Percentiles rank a stretch among this genome's conserved stretches.
These are phyloP conservation scores for Formica selysi DNA, from an alignment of 1,140 invertebrate genomes.

Conservation along the genomic window DNA sequence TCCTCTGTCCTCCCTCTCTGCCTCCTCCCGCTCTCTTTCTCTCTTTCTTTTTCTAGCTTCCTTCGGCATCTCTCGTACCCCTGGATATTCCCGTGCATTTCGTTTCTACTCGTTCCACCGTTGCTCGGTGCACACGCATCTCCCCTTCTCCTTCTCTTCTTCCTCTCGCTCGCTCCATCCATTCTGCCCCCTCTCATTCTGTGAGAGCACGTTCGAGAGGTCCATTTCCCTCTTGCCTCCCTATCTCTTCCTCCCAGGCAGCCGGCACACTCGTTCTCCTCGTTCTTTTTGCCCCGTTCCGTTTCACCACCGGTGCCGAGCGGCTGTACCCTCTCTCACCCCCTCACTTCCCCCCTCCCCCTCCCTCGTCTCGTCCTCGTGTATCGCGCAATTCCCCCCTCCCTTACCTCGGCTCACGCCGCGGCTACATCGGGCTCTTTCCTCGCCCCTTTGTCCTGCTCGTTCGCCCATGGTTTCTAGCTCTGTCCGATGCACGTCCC, in stretches of 20 bases:
- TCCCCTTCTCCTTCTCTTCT: not conserved
- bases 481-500: conserved; percentile 54
- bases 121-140: conserved; percentile 27
- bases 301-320: conserved; percentile 69
- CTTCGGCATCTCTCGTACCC: conserved; percentile 67
- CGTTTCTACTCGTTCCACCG: conserved; percentile 71
- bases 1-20: conserved; percentile 9
- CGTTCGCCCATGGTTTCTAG: conserved; percentile 38
- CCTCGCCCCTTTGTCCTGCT: not conserved
- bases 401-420: conserved; percentile 22
- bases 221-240: conserved; percentile 61
- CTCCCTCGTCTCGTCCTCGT: conserved; percentile 68
- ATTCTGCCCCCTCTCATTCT: conserved; percentile 62
- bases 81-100: conserved; percentile 72
- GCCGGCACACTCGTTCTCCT: conserved; percentile 71
- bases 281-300: conserved; percentile 75
- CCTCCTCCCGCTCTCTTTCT: conserved; percentile 25
- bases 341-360: not conserved
- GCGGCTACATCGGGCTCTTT: conserved; percentile 39
- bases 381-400: conserved; percentile 9
- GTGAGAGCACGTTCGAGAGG: conserved; percentile 59
- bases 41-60: conserved; percentile 53
- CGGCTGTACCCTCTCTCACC: conserved; percentile 34
- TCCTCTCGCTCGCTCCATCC: not conserved
- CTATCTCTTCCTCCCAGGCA: conserved; percentile 67